Evolutionary conservation across 2,797 vertebrate genomes (phyloP).

Genomic region (Epinephelus coioides): DNA sequence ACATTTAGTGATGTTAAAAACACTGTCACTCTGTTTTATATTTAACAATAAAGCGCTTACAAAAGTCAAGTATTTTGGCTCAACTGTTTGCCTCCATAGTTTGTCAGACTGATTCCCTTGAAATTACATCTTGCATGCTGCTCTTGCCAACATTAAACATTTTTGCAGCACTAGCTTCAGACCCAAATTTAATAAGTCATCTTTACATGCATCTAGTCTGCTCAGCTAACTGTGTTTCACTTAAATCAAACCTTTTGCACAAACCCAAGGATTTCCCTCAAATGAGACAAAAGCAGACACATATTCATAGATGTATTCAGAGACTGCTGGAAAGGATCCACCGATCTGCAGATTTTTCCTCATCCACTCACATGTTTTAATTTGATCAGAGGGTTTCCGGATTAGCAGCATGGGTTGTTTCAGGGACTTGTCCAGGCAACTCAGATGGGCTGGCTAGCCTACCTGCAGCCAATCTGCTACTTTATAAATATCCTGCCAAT

Average conservation of each 20-base stretch:
- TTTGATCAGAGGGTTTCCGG: conserved; percentile 75
- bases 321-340: conserved; percentile 47
- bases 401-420: conserved; percentile 69
- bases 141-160: not conserved
- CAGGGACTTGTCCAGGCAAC: conserved; percentile 64
- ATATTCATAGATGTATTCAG: conserved; percentile 28
- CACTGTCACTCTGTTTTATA: not conserved
- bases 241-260: conserved; percentile 27
- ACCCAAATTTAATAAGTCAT: not conserved
- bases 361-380: conserved; percentile 70
- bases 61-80: not conserved
- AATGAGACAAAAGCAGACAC: conserved; percentile 29
- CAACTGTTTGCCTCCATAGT: not conserved
- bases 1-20: not conserved
- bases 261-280: conserved; percentile 32
- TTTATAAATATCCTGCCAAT: conserved; percentile 69
- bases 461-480: conserved; percentile 75
- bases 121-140: not conserved
- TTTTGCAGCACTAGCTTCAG: not conserved
- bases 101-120: not conserved
- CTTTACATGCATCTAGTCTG: conserved; percentile 4
- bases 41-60: not conserved
- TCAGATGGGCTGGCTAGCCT: conserved; percentile 67
- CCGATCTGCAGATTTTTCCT: conserved; percentile 48
- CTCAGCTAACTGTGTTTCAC: not conserved